These are phyloP conservation scores for Caenorhabditis drosophilae DNA, from an alignment of 2,888 invertebrate genomes.

Conservation along the genomic window DNA sequence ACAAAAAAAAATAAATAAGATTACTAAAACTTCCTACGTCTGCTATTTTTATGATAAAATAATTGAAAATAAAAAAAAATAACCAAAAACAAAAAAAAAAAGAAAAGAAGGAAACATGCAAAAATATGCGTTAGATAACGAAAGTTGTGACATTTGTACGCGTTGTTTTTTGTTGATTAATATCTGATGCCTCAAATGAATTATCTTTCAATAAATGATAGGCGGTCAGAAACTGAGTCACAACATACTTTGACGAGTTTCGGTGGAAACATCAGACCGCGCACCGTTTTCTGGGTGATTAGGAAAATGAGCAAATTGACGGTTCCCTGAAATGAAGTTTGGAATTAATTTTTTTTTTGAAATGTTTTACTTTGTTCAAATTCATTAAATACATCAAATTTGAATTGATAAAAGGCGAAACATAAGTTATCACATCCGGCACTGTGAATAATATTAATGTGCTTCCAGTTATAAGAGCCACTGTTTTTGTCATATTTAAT, in stretches of 20 bases:
- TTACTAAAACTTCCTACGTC: too few relatives aligned
- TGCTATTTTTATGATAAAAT: too few relatives aligned
- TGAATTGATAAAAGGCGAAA: constrained; percentile 33
- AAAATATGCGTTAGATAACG: too few relatives aligned
- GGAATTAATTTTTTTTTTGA: neutral
- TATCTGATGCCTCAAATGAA: constrained; percentile 28
- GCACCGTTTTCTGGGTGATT: constrained; percentile 40
- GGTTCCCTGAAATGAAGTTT: constrained; percentile 27
- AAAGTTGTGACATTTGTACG: too few relatives aligned
- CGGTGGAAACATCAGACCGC: constrained; percentile 32
- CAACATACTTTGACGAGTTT: neutral
- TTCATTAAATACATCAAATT: constrained; percentile 50
- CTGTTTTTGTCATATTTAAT: constrained; percentile 38
- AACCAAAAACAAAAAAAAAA: too few relatives aligned
- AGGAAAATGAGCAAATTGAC: constrained; percentile 45
- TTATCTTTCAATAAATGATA: neutral
- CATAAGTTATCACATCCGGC: constrained; percentile 38
- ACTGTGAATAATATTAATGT: constrained; percentile 42
- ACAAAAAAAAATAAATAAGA: too few relatives aligned
- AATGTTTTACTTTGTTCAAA: constrained; percentile 43
- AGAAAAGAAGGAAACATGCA: too few relatives aligned
- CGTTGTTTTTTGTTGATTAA: too few relatives aligned
- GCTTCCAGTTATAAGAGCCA: constrained; percentile 42
- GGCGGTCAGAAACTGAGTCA: constrained; percentile 3
- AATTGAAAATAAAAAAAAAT: too few relatives aligned